phyloP scores from a whole-genome alignment of 2,797 vertebrate genomes.

The Aulostomus chinensis region DNA sequence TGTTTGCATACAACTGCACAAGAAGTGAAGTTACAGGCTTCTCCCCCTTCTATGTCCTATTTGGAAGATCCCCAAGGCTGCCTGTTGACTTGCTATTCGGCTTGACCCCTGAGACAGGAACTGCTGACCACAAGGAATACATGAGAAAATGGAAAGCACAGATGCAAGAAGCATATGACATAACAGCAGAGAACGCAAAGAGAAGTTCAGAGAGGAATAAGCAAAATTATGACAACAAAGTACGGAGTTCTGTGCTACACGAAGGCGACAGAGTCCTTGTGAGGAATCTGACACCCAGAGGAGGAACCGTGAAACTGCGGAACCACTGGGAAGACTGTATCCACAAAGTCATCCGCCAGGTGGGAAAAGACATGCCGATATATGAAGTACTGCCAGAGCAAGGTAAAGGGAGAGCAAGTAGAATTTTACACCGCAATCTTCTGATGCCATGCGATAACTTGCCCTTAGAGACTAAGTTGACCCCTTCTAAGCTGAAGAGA shows the following conservation, averaged over 20 bases:
- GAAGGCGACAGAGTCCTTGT: background rate
- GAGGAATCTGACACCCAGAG: no score
- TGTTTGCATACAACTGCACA: background rate
- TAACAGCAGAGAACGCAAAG: background rate
- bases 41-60: background rate
- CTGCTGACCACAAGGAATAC: background rate
- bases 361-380: no score
- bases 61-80: background rate
- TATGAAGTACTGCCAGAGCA: no score
- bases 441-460: no score
- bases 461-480: no score
- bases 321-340: no score
- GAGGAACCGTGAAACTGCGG: no score
- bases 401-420: no score
- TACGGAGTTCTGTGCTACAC: background rate
- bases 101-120: background rate
- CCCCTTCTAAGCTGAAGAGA: no score
- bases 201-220: background rate
- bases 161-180: slow-evolving; percentile 8
- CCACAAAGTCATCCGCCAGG: no score
- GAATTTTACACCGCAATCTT: no score
- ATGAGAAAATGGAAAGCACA: background rate
- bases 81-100: slow-evolving; percentile 18
- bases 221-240: background rate
- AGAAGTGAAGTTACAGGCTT: background rate